Conservation (phyloP, 2,888 invertebrate species). For the Quadroppia sp. region DNA sequence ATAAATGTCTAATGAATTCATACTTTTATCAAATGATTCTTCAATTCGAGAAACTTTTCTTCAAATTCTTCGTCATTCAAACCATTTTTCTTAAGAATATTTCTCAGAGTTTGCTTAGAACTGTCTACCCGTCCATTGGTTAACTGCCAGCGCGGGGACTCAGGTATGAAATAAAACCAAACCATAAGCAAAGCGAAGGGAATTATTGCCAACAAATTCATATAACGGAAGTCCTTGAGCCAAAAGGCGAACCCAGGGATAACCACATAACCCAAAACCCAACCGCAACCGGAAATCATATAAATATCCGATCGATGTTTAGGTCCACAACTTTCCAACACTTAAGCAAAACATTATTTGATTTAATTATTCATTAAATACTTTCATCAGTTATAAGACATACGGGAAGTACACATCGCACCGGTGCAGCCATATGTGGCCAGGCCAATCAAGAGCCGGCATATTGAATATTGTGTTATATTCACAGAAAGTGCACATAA, state of each 20-base stretch:
- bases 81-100: conserved; percentile 27
- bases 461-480: not conserved
- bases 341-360: not conserved
- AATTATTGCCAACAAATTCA: conserved; percentile 22
- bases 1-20: not conserved
- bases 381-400: too few species aligned
- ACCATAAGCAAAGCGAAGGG: not conserved
- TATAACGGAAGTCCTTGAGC: conserved; percentile 5
- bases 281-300: conserved; percentile 33
- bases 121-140: conserved; percentile 30
- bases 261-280: conserved; percentile 40
- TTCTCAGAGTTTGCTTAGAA: not conserved
- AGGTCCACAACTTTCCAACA: conserved; percentile 31
- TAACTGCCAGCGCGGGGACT: conserved; percentile 41
- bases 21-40: not conserved
- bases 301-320: conserved; percentile 32
- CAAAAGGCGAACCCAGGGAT: conserved; percentile 36
- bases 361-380: not conserved
- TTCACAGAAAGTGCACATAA: not conserved
- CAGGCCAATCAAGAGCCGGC: not conserved
- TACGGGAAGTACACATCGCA: conserved; percentile 1
- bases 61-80: conserved; percentile 26
- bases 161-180: conserved; percentile 38
- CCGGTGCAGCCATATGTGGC: conserved; percentile 6
- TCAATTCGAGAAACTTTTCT: conserved; percentile 11